Evolutionary conservation across 1,140 invertebrate genomes (phyloP).

Genomic region (Drosophila sturtevanti): DNA sequence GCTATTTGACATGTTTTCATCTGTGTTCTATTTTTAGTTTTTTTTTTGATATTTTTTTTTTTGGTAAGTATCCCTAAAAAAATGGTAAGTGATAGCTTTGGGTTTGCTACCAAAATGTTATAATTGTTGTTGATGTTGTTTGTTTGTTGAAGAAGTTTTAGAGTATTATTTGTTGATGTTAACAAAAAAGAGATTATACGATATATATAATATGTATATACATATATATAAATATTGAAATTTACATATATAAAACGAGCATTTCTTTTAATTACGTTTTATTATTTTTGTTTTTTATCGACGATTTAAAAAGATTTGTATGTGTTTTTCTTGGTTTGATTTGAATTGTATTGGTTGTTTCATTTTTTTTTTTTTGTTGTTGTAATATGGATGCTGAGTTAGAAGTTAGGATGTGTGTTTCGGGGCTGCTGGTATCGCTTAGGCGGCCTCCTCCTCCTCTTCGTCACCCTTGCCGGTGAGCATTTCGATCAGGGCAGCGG

Average conservation of each 20-base stretch:
- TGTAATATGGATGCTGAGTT: slow-evolving; percentile 77
- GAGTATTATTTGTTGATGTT: slow-evolving; percentile 51
- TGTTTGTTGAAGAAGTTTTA: slow-evolving; percentile 71
- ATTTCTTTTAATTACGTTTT: slow-evolving; percentile 82
- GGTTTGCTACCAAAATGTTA: slow-evolving; percentile 59
- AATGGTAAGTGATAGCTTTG: slow-evolving; percentile 51
- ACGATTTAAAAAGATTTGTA: slow-evolving; percentile 66
- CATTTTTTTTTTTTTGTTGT: slow-evolving; percentile 51
- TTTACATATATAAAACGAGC: slow-evolving; percentile 82
- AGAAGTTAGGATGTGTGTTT: slow-evolving; percentile 77
- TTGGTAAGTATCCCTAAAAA: slow-evolving; percentile 59
- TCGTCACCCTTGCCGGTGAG: slow-evolving; percentile 92
- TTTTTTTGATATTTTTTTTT: neutral
- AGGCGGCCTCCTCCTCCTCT: slow-evolving; percentile 88
- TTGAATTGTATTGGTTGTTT: slow-evolving; percentile 5
- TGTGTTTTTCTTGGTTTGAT: slow-evolving; percentile 6
- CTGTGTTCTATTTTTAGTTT: neutral
- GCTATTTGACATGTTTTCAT: slow-evolving; percentile 65
- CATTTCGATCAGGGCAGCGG: slow-evolving; percentile 92
- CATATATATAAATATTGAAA: slow-evolving; percentile 39
- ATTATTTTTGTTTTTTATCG: slow-evolving; percentile 76
- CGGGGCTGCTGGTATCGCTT: slow-evolving; percentile 51
- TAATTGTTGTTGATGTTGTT: slow-evolving; percentile 2
- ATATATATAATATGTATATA: slow-evolving; percentile 39
- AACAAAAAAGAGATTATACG: slow-evolving; percentile 68